These are phyloP conservation scores for Danio aesculapii DNA, from an alignment of 2,797 vertebrate species.

Conservation along the genomic window DNA sequence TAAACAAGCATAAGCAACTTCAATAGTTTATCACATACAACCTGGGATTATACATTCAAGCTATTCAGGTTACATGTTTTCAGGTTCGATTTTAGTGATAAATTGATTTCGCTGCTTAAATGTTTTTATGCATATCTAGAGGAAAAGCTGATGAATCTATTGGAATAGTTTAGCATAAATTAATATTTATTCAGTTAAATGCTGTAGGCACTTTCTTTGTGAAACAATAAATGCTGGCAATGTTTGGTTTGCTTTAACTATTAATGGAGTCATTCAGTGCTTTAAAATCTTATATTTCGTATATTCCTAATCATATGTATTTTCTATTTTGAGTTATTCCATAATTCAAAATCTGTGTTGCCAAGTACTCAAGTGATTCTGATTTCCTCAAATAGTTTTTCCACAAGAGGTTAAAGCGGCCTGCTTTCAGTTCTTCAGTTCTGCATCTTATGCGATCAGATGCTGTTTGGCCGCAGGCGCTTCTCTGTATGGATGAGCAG, in stretches of 20 bases:
- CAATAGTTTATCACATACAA: background rate
- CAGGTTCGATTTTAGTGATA: background rate
- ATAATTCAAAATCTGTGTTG: background rate
- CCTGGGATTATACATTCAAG: background rate
- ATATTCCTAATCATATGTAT: background rate
- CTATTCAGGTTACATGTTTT: background rate
- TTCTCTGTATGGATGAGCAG: constrained; percentile 72
- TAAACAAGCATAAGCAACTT: background rate
- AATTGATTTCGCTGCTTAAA: constrained; percentile 20
- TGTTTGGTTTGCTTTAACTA: too few relatives aligned
- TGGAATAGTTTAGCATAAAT: constrained; percentile 42
- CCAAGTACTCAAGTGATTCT: background rate
- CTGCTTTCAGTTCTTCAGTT: constrained; percentile 18
- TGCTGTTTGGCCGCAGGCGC: constrained; percentile 77
- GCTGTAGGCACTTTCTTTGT: background rate
- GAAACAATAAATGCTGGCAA: background rate
- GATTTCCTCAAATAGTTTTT: background rate
- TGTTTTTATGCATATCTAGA: constrained; percentile 14
- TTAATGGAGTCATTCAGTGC: background rate
- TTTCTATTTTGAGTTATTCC: background rate
- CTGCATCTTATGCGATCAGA: constrained; percentile 18
- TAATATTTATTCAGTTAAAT: constrained; percentile 5
- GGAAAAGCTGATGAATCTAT: constrained; percentile 12
- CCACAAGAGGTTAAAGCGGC: background rate
- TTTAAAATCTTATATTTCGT: background rate